A percentile compares a stretch with the other conserved stretches of the same genome.
These are phyloP conservation scores for Hedya salicella DNA, from an alignment of 2,888 invertebrate species.

Conservation along the genomic window DNA sequence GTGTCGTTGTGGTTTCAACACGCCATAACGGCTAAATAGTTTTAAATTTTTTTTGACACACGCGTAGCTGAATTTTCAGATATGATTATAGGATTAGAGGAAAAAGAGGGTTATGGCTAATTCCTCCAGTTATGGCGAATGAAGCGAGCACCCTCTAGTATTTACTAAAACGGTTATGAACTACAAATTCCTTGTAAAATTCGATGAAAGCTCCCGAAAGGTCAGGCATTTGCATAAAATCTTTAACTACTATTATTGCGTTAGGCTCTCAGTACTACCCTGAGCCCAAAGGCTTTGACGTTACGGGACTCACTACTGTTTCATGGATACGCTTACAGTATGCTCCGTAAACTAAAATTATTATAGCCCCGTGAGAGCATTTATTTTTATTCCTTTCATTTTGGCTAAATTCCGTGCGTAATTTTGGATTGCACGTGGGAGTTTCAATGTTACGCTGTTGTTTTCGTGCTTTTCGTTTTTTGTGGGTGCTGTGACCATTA, in stretches of 20 bases:
- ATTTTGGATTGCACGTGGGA: neutral
- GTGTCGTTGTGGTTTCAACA: too few relatives aligned
- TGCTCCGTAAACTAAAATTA: constrained; percentile 7
- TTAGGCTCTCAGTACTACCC: constrained; percentile 22
- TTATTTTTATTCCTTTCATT: constrained; percentile 4
- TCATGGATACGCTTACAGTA: constrained; percentile 1
- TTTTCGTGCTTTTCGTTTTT: too few relatives aligned
- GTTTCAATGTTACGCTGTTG: neutral
- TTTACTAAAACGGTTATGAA: constrained; percentile 12
- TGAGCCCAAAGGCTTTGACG: constrained; percentile 12
- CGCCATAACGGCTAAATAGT: too few relatives aligned
- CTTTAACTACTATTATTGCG: constrained; percentile 27
- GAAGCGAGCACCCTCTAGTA: too few relatives aligned
- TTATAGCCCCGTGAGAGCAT: constrained; percentile 14
- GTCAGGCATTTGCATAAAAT: constrained; percentile 33
- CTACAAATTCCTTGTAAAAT: constrained; percentile 17
- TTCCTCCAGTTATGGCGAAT: too few relatives aligned
- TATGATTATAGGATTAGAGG: too few relatives aligned
- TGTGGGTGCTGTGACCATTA: too few relatives aligned
- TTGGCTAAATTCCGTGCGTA: neutral
- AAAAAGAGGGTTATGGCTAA: too few relatives aligned
- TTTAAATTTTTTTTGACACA: too few relatives aligned
- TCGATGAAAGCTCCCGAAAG: constrained; percentile 16
- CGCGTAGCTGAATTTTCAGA: too few relatives aligned
- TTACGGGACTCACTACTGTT: neutral